phyloP scores from a whole-genome alignment of 2,113 vertebrate genomes.

The Apistogramma diplotaenia region DNA sequence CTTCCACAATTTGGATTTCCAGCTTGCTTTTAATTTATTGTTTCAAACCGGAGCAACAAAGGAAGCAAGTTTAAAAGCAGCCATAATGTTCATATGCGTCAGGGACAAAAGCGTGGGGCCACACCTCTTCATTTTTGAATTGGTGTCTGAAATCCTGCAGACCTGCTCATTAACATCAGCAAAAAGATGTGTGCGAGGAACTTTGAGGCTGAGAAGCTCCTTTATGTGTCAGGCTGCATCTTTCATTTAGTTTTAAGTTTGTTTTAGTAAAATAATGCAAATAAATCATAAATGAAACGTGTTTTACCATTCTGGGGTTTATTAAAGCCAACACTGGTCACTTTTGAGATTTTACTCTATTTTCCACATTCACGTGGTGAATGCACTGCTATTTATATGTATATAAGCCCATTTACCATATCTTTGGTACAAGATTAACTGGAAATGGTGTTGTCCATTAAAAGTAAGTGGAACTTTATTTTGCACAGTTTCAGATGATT shows the following conservation, averaged over 20 bases:
- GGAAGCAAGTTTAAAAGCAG: background rate
- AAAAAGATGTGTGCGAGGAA: background rate
- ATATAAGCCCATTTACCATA: background rate
- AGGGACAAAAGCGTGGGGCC: background rate
- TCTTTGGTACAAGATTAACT: background rate
- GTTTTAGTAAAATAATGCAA: background rate
- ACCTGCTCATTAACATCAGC: background rate
- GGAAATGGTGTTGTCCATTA: background rate
- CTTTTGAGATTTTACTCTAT: background rate
- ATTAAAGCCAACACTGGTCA: background rate
- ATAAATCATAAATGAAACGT: accelerated
- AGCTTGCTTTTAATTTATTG: background rate
- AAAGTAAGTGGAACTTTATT: background rate
- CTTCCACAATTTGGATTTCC: background rate
- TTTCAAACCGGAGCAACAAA: background rate
- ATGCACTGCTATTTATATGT: no score
- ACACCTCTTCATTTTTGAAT: background rate
- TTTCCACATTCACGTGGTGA: background rate
- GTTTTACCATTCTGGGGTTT: background rate
- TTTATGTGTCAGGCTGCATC: background rate
- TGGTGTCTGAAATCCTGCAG: background rate
- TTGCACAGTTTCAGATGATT: background rate
- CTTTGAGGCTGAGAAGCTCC: background rate
- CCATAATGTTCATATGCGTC: background rate
- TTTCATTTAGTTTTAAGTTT: background rate